A percentile compares a stretch with the other conserved stretches of the same genome.
Conservation (phyloP, 2,888 invertebrate genomes). For the Synanthedon vespiformis region DNA sequence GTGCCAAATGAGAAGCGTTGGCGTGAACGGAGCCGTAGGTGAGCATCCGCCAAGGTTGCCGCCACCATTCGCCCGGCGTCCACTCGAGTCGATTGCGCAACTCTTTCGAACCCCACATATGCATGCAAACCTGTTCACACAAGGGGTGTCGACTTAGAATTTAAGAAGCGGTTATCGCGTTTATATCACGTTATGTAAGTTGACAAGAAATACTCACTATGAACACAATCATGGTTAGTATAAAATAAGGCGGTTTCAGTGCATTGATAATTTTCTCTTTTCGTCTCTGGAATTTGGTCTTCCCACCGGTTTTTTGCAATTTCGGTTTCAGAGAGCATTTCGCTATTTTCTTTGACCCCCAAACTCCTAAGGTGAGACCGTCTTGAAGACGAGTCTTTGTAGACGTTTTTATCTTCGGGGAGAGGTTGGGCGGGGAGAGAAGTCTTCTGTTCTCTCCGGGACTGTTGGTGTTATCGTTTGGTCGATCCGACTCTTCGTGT, state of each 20-base stretch:
- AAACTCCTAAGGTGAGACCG: constrained; percentile 39
- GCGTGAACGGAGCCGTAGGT: constrained; percentile 86
- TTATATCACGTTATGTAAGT: too few relatives aligned
- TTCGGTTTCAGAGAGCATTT: constrained; percentile 16
- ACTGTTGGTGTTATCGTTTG: constrained; percentile 14
- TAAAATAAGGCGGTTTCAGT: constrained; percentile 51
- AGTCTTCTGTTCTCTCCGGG: constrained; percentile 2
- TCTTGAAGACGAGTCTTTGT: constrained; percentile 33
- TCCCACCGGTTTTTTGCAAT: constrained; percentile 15
- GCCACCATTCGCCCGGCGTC: constrained; percentile 59
- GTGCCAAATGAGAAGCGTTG: constrained; percentile 78
- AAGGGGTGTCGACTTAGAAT: neutral
- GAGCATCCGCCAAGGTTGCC: constrained; percentile 82
- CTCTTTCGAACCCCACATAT: constrained; percentile 24
- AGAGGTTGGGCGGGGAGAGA: constrained; percentile 3
- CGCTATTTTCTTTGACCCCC: constrained; percentile 17
- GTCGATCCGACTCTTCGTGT: constrained; percentile 32
- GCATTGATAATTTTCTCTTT: constrained; percentile 40
- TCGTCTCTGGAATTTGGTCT: constrained; percentile 40
- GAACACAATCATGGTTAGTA: constrained; percentile 44
- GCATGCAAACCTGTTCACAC: constrained; percentile 27
- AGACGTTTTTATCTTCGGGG: constrained; percentile 8
- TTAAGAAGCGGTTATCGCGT: neutral
- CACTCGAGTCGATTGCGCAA: constrained; percentile 36
- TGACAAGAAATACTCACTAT: constrained; percentile 35